Percentiles rank a stretch among this genome's conserved stretches.
phyloP scores from a whole-genome alignment of 2,113 vertebrate species.

The Paradisaea rubra region DNA sequence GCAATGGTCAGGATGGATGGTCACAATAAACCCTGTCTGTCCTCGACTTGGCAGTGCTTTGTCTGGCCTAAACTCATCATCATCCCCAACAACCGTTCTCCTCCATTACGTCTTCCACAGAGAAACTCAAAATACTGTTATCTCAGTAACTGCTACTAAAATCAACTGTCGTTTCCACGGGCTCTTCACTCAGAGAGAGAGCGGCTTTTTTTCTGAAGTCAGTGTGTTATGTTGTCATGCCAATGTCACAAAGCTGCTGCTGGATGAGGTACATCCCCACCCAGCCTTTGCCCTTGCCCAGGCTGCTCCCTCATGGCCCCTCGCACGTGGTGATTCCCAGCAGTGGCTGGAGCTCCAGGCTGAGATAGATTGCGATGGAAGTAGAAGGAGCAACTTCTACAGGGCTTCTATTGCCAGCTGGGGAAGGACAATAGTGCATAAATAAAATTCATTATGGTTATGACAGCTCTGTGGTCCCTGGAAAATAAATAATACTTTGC shows the following conservation, averaged over 20 bases:
- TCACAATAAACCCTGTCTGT: background rate
- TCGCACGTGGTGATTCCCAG: background rate
- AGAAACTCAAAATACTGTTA: background rate
- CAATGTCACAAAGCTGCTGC: background rate
- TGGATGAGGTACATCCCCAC: background rate
- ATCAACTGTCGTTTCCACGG: background rate
- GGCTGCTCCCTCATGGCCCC: background rate
- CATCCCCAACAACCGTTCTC: background rate
- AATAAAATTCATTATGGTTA: constrained; percentile 31
- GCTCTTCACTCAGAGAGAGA: background rate
- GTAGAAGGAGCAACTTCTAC: constrained; percentile 18
- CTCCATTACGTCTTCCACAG: background rate
- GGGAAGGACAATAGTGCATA: background rate
- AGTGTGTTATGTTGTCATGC: background rate
- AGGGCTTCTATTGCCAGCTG: constrained; percentile 10
- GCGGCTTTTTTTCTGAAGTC: background rate
- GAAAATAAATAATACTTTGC: constrained; percentile 53
- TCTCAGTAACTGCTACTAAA: background rate
- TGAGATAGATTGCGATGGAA: background rate
- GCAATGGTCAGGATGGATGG: background rate
- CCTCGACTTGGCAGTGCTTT: background rate
- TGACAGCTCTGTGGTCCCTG: constrained; percentile 37
- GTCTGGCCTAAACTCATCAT: background rate
- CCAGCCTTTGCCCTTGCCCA: background rate
- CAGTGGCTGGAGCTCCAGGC: background rate